Conservation (phyloP, 30 jellyfish, hydroid and myxozoan species). For the Aurelia sp. region DNA sequence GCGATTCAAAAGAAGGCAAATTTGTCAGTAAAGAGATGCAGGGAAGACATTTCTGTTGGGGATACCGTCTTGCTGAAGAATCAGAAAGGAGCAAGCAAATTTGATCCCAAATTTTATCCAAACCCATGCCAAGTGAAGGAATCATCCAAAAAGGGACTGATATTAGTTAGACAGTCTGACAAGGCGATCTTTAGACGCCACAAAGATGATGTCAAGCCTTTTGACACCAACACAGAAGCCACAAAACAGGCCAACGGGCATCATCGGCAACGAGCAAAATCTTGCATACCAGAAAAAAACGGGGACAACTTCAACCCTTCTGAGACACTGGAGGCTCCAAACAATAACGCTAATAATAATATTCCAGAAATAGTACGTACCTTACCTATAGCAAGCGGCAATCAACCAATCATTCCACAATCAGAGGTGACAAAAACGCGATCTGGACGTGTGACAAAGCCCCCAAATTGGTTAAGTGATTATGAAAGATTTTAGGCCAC, state of each 20-base stretch:
- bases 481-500: conserved; percentile 3
- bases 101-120: conserved; percentile 51
- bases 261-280: background rate
- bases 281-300: background rate
- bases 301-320: background rate
- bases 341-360: background rate
- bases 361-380: background rate
- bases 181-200: conserved; percentile 32
- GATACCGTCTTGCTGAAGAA: conserved; percentile 33
- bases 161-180: conserved; percentile 33
- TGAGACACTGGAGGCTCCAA: background rate
- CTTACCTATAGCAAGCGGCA: conserved; percentile 21
- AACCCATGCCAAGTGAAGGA: conserved; percentile 27
- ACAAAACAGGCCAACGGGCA: background rate
- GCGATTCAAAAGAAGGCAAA: conserved; percentile 15
- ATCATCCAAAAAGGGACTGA: conserved; percentile 24
- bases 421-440: conserved; percentile 12
- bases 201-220: conserved; percentile 39
- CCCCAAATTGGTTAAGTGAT: conserved; percentile 35
- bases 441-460: conserved; percentile 43
- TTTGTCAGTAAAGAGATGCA: conserved; percentile 1
- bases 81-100: conserved; percentile 33
- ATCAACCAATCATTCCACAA: conserved; percentile 5
- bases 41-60: conserved; percentile 5
- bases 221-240: background rate